Percentiles rank a stretch among this genome's conserved stretches.
Conservation (phyloP, 1,140 invertebrate genomes). For the Trachymyrmex cornetzi region DNA sequence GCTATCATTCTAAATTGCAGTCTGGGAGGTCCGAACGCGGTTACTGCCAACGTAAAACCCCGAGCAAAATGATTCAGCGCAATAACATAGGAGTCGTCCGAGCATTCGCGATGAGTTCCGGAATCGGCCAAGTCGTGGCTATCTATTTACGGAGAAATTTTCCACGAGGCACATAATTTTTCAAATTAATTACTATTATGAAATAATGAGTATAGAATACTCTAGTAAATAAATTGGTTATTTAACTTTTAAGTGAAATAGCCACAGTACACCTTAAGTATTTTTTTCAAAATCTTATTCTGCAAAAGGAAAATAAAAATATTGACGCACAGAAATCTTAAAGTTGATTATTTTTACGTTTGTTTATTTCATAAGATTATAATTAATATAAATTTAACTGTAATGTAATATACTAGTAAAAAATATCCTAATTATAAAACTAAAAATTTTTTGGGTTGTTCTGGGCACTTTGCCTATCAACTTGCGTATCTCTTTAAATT, state of each 20-base stretch:
- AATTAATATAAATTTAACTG: no score
- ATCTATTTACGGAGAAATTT: not conserved
- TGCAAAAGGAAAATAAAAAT: no score
- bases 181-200: not conserved
- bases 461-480: no score
- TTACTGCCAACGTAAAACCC: conserved; percentile 29
- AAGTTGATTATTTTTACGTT: no score
- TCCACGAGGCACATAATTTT: not conserved
- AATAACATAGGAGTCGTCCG: conserved; percentile 24
- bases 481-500: not conserved
- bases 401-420: no score
- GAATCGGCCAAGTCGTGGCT: not conserved
- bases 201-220: not conserved
- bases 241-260: not conserved
- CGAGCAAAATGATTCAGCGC: conserved; percentile 48
- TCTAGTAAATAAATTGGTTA: not conserved
- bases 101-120: conserved; percentile 3
- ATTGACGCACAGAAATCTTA: no score
- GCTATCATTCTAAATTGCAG: conserved; percentile 62
- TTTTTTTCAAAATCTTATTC: no score
- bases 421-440: no score
- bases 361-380: no score
- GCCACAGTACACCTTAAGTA: no score
- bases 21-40: conserved; percentile 50
- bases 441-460: no score